Conservation (phyloP, 1,140 invertebrate species). For the Neelides sp. region DNA sequence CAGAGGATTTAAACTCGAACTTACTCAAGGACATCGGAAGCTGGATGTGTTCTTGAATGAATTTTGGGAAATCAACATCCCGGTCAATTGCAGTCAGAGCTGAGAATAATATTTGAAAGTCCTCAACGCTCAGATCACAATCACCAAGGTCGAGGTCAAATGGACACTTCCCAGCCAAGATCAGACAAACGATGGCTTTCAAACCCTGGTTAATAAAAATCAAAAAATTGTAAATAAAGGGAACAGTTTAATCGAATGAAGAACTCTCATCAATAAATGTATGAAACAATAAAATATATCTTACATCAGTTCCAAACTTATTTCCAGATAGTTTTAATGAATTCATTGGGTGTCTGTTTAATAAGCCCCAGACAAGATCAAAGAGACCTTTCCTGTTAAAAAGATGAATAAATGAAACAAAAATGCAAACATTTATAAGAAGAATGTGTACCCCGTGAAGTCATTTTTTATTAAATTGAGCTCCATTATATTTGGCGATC, state of each 20-base stretch:
- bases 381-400: background rate
- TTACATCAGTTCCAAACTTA: constrained; percentile 2
- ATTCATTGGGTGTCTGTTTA: background rate
- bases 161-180: constrained; percentile 1
- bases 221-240: too few species aligned
- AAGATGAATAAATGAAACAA: too few species aligned
- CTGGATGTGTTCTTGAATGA: background rate
- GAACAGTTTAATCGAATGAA: too few species aligned
- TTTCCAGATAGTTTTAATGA: constrained; percentile 2
- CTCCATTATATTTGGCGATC: background rate
- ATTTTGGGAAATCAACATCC: constrained; percentile 9
- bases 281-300: too few species aligned
- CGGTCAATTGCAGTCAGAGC: background rate
- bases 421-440: too few species aligned
- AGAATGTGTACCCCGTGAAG: too few species aligned
- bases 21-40: constrained; percentile 2
- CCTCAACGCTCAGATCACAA: background rate
- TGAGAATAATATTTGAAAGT: constrained; percentile 1
- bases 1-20: too few species aligned
- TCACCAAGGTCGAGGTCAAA: constrained; percentile 3
- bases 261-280: too few species aligned
- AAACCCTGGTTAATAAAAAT: constrained; percentile 1
- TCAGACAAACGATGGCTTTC: background rate
- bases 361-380: background rate
- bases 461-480: constrained; percentile 2